A percentile compares a stretch with the other conserved stretches of the same genome.
Evolutionary conservation across 92 coral and sea anemone genomes (phyloP).

Genomic region (Nematostella vectensis): DNA sequence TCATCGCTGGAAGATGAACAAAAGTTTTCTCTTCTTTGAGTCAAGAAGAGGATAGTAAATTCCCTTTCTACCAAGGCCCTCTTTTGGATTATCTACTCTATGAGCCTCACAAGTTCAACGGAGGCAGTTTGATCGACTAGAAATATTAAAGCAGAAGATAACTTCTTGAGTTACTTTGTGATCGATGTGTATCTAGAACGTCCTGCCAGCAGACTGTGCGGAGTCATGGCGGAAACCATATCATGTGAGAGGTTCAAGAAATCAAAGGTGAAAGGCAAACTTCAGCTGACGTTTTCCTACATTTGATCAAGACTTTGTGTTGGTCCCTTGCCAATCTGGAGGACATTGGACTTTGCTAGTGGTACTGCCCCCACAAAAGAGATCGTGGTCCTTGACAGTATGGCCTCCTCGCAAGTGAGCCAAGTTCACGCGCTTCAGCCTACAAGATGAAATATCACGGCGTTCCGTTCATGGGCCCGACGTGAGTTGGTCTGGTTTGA

Average conservation of each 20-base stretch:
- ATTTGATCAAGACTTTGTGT: slow-evolving; percentile 23
- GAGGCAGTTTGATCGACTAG: slow-evolving; percentile 23
- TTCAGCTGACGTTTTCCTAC: neutral
- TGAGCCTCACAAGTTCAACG: slow-evolving; percentile 32
- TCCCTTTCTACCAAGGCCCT: slow-evolving; percentile 28
- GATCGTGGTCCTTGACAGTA: slow-evolving; percentile 33
- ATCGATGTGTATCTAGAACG: slow-evolving; percentile 36
- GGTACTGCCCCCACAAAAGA: slow-evolving; percentile 25
- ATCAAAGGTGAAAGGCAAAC: slow-evolving; percentile 11
- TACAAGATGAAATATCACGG: too few species aligned
- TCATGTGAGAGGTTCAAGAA: slow-evolving; percentile 38
- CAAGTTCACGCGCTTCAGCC: neutral
- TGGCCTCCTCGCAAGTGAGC: slow-evolving; percentile 8
- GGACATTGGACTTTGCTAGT: slow-evolving; percentile 47
- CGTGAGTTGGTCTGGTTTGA: too few species aligned
- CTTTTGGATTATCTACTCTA: slow-evolving; percentile 38
- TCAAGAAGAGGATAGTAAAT: slow-evolving; percentile 21
- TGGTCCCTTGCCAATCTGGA: slow-evolving; percentile 40
- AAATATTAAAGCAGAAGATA: slow-evolving; percentile 28
- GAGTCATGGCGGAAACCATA: slow-evolving; percentile 14
- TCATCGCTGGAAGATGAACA: slow-evolving; percentile 13
- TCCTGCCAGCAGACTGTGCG: slow-evolving; percentile 1
- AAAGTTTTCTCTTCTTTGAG: neutral
- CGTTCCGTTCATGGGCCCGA: too few species aligned
- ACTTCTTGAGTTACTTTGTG: slow-evolving; percentile 46